Percentiles rank a stretch among this genome's conserved stretches.
Conservation (phyloP, 2,797 vertebrate species). For the Salmo trutta region DNA sequence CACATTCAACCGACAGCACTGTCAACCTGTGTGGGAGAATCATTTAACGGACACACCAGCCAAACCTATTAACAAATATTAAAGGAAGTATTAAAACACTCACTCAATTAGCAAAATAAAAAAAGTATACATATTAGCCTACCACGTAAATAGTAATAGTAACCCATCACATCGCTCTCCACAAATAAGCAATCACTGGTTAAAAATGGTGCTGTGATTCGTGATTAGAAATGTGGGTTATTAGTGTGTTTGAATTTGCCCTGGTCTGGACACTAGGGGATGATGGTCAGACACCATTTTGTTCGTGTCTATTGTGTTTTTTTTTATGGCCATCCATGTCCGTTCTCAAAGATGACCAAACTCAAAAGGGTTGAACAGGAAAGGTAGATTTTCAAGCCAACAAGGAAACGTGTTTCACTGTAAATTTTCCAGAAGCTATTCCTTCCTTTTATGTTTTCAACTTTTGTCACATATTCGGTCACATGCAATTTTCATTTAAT, state of each 20-base stretch:
- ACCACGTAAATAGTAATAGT: not conserved
- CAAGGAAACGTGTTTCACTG: constrained; percentile 68
- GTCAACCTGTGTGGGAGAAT: not conserved
- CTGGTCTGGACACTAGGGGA: constrained; percentile 49
- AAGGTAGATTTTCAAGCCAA: constrained; percentile 69
- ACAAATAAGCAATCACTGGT: not conserved
- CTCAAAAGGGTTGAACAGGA: constrained; percentile 64
- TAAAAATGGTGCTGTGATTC: constrained; percentile 19
- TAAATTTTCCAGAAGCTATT: constrained; percentile 37
- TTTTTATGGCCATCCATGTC: constrained; percentile 60
- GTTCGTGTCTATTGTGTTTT: constrained; percentile 76
- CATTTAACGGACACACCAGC: not conserved
- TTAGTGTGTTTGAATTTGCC: constrained; percentile 45
- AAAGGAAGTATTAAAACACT: not conserved
- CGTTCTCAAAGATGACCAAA: constrained; percentile 67
- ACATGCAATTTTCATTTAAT: constrained; percentile 24
- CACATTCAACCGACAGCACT: not conserved
- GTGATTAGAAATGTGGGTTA: constrained; percentile 50
- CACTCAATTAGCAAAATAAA: not conserved
- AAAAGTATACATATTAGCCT: not conserved
- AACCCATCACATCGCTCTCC: not conserved
- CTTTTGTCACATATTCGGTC: constrained; percentile 39
- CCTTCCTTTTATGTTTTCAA: constrained; percentile 30
- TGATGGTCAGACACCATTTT: constrained; percentile 69
- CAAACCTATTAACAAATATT: not conserved